A percentile compares a stretch with the other conserved stretches of the same genome.
Evolutionary conservation across 2,797 vertebrate genomes (phyloP).

Genomic region (Onychomys leucogaster): DNA sequence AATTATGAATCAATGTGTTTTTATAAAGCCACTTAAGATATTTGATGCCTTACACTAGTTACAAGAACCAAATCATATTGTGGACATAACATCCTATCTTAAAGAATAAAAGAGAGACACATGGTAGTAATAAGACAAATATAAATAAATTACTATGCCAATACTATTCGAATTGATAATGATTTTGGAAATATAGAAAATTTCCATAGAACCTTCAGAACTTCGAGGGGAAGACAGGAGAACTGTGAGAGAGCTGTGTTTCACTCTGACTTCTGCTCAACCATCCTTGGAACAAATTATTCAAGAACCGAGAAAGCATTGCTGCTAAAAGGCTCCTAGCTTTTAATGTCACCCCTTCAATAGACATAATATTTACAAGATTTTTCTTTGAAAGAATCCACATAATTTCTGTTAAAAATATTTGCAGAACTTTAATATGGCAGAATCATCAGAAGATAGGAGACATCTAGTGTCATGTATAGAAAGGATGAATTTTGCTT

Average conservation of each 20-base stretch:
- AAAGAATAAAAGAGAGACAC: conserved; percentile 1
- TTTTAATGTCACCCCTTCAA: not conserved
- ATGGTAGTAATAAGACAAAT: not conserved
- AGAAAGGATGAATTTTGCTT: not conserved
- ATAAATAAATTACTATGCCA: not conserved
- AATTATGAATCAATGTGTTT: not conserved
- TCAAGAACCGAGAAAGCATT: not conserved
- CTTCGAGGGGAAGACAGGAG: not conserved
- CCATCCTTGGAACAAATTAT: not conserved
- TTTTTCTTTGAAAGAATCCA: not conserved
- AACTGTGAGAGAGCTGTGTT: not conserved
- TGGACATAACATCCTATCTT: not conserved
- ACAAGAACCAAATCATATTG: conserved; percentile 9
- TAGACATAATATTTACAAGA: not conserved
- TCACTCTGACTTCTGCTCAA: not conserved
- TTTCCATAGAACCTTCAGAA: not conserved
- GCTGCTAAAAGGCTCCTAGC: not conserved
- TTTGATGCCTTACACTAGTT: conserved; percentile 25
- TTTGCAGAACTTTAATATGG: not conserved
- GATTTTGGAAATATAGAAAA: not conserved
- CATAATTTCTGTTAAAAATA: not conserved
- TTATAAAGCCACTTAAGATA: not conserved
- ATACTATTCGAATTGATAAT: not conserved
- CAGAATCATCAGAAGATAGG: not conserved
- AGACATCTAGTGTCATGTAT: not conserved